These are phyloP conservation scores for Hybos culiciformis DNA, from an alignment of 2,888 invertebrate species.

Conservation along the genomic window DNA sequence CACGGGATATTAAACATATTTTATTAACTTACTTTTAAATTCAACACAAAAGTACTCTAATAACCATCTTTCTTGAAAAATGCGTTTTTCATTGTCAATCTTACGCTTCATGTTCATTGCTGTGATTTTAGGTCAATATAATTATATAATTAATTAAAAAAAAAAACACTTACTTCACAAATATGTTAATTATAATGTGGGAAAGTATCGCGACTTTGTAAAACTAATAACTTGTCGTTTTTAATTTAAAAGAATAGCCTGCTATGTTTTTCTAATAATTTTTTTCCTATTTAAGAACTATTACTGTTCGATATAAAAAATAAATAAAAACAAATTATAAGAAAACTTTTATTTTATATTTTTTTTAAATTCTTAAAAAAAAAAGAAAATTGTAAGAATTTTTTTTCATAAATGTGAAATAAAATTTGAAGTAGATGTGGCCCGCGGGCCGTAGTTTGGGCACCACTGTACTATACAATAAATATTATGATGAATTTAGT, in stretches of 20 bases:
- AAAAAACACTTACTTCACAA: no score
- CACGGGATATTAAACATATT: background rate
- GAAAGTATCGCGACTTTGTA: no score
- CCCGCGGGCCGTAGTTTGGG: background rate
- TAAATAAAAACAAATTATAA: no score
- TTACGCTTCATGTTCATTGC: background rate
- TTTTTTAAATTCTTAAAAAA: no score
- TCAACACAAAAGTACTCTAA: background rate
- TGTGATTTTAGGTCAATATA: background rate
- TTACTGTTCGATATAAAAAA: no score
- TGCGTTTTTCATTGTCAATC: background rate
- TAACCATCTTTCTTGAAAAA: background rate
- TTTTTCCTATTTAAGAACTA: background rate
- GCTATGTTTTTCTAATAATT: background rate
- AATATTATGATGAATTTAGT: no score
- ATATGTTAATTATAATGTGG: no score
- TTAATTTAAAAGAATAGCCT: background rate
- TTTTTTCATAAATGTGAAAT: no score
- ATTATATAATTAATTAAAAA: no score
- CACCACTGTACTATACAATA: background rate
- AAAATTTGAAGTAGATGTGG: background rate
- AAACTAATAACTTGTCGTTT: no score
- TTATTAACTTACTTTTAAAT: background rate
- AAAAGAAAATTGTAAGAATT: no score
- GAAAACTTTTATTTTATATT: no score